phyloP scores from a whole-genome alignment of 2,113 vertebrate species.

The Galeopterus variegatus region DNA sequence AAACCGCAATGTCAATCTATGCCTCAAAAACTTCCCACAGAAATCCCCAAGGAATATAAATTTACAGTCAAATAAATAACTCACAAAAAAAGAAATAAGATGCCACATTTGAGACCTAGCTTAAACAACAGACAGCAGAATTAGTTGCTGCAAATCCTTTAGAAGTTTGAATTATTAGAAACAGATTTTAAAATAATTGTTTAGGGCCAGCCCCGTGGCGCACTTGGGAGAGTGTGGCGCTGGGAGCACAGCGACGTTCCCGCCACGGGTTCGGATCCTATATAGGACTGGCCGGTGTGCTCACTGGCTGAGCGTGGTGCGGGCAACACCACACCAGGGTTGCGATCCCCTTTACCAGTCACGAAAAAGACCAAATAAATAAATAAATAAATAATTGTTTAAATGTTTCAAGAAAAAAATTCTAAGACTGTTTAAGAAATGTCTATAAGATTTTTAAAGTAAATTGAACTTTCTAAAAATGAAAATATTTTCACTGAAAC shows the following conservation, averaged over 20 bases:
- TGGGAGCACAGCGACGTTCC: too few species aligned
- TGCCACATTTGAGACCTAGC: neutral
- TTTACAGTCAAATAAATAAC: neutral
- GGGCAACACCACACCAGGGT: too few species aligned
- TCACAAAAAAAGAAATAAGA: neutral
- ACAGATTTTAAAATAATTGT: neutral
- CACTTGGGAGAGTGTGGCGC: too few species aligned
- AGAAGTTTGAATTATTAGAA: neutral
- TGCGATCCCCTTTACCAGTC: too few species aligned
- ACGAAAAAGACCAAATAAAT: too few species aligned
- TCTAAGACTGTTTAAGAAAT: slow-evolving; percentile 14
- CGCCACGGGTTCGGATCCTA: too few species aligned
- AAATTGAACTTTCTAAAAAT: slow-evolving; percentile 13
- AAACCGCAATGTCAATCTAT: slow-evolving; percentile 36
- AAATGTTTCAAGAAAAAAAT: neutral
- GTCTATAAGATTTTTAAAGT: neutral
- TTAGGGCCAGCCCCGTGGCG: too few species aligned
- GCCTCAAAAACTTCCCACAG: neutral
- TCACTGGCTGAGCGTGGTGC: too few species aligned
- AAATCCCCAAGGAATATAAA: slow-evolving; percentile 27
- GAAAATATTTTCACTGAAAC: neutral
- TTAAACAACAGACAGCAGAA: neutral
- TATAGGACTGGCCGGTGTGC: too few species aligned
- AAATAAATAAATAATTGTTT: neutral
- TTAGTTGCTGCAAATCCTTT: neutral